phyloP scores from a whole-genome alignment of 2,888 invertebrate species.

The Acronicta aceris region DNA sequence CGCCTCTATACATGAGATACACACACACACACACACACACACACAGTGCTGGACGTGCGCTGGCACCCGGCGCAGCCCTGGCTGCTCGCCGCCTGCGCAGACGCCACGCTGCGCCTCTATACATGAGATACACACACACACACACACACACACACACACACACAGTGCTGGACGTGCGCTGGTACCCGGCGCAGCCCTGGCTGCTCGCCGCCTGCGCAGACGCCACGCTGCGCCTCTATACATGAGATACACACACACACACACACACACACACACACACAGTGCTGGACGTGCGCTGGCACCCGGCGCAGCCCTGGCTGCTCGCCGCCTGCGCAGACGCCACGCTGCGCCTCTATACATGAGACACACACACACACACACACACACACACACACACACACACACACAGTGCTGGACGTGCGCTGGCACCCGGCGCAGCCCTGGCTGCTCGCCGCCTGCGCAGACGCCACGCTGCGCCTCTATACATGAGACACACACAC shows the following conservation, averaged over 20 bases:
- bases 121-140: slow-evolving; percentile 84
- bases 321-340: slow-evolving; percentile 97
- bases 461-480: slow-evolving; percentile 96
- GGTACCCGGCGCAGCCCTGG: slow-evolving; percentile 99
- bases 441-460: slow-evolving; percentile 98
- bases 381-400: no score
- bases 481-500: slow-evolving; percentile 93
- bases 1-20: no score
- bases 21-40: no score
- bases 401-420: slow-evolving; percentile 68
- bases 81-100: no score
- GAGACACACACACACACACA: no score
- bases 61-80: no score
- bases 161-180: slow-evolving; percentile 96
- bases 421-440: slow-evolving; percentile 98
- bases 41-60: no score
- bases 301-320: slow-evolving; percentile 99
- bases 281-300: slow-evolving; percentile 91
- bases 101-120: no score
- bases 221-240: slow-evolving; percentile 95
- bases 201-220: slow-evolving; percentile 98
- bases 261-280: no score
- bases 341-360: slow-evolving; percentile 95
- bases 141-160: no score
- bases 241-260: slow-evolving; percentile 82